These are phyloP conservation scores for Amphiura filiformis DNA, from an alignment of 35 echinoderm and acorn worm species.

Conservation along the genomic window DNA sequence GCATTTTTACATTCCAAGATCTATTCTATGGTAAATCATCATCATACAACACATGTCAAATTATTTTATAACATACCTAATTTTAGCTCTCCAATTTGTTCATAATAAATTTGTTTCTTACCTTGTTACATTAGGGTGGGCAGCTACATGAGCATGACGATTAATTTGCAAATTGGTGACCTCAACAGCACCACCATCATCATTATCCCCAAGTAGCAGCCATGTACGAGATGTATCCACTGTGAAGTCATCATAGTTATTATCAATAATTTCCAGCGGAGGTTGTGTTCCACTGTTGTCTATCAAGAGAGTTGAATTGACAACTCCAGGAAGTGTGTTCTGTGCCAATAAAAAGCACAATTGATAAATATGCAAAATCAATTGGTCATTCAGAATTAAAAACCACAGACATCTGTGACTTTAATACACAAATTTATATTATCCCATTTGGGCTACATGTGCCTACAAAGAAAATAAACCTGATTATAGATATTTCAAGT, in stretches of 20 bases:
- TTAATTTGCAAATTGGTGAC: constrained; percentile 46
- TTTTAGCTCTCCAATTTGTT: neutral
- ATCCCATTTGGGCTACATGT: neutral
- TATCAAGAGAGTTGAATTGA: constrained; percentile 56
- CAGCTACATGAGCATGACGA: constrained; percentile 39
- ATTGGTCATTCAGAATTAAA: too few species aligned
- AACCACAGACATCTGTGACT: too few species aligned
- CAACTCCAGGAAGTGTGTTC: constrained; percentile 32
- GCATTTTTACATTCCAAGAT: neutral
- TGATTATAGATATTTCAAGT: neutral
- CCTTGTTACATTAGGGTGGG: constrained; percentile 55
- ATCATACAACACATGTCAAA: neutral
- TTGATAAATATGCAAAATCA: too few species aligned
- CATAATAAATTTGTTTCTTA: constrained; percentile 36
- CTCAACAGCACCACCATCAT: constrained; percentile 28
- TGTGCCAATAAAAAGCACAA: constrained; percentile 14
- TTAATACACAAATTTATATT: neutral
- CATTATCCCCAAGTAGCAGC: constrained; percentile 43
- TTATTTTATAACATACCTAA: neutral
- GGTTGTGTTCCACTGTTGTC: constrained; percentile 54
- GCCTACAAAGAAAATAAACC: neutral
- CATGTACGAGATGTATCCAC: constrained; percentile 62
- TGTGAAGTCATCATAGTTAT: neutral
- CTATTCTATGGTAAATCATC: neutral
- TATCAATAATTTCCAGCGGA: constrained; percentile 37